Percentiles rank a stretch among this genome's conserved stretches.
Conservation (phyloP, 2,888 invertebrate species). For the Ochropacha duplaris region DNA sequence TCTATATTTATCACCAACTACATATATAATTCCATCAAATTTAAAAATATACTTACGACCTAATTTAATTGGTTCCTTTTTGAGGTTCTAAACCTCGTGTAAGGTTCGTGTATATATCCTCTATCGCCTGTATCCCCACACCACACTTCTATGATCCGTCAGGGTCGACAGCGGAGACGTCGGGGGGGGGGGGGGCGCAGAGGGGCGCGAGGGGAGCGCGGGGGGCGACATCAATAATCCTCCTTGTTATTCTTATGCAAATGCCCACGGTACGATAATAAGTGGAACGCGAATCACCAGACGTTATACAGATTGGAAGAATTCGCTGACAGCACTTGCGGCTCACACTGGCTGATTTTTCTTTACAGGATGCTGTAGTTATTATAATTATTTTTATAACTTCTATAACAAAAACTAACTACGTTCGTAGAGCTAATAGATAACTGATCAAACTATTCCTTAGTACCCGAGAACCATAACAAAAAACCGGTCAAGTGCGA, state of each 20-base stretch:
- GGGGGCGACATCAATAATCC: constrained; percentile 77
- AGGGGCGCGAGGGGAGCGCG: constrained; percentile 22
- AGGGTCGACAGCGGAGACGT: constrained; percentile 10
- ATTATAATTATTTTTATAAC: not conserved
- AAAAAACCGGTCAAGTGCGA: too few species aligned
- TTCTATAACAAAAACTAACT: too few species aligned
- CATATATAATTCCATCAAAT: too few species aligned
- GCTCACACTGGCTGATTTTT: constrained; percentile 29
- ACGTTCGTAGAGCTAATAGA: too few species aligned
- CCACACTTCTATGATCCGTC: constrained; percentile 11
- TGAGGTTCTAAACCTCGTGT: too few species aligned
- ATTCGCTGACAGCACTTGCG: constrained; percentile 56
- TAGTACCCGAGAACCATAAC: too few species aligned
- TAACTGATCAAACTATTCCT: too few species aligned
- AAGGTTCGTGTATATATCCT: constrained; percentile 4
- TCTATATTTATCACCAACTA: too few species aligned
- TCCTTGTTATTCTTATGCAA: constrained; percentile 83
- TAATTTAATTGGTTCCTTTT: too few species aligned
- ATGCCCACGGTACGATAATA: constrained; percentile 79
- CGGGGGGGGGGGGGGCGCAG: constrained; percentile 25
- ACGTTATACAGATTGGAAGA: constrained; percentile 79
- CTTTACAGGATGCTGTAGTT: constrained; percentile 5
- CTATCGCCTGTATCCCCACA: constrained; percentile 20
- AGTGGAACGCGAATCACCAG: constrained; percentile 80
- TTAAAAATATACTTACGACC: too few species aligned